Evolutionary conservation across 2,888 invertebrate genomes (phyloP).

Genomic region (Rhaphigaster nebulosa): DNA sequence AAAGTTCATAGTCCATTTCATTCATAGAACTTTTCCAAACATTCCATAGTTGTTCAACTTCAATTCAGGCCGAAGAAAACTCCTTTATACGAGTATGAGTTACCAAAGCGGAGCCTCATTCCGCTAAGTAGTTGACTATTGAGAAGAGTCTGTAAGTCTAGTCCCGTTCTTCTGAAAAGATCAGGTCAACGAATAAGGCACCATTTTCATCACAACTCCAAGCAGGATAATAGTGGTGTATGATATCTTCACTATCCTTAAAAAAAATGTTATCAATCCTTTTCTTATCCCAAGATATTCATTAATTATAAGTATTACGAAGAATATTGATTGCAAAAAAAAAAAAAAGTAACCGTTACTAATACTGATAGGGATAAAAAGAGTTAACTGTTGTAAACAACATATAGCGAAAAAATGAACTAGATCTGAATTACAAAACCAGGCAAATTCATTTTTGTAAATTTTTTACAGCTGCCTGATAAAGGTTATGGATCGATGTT

Average conservation of each 20-base stretch:
- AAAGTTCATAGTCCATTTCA: not conserved
- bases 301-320: not conserved
- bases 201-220: not conserved
- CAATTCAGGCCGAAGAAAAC: not conserved
- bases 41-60: not conserved
- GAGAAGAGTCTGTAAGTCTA: not conserved
- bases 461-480: no score
- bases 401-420: no score
- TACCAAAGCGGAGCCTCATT: not conserved
- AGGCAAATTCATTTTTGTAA: no score
- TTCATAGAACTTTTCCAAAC: not conserved
- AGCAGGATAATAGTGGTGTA: not conserved
- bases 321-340: no score
- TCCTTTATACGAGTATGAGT: not conserved
- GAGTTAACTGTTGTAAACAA: no score
- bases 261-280: not conserved
- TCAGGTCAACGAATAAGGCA: not conserved
- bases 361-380: no score
- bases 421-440: no score
- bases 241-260: not conserved
- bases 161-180: not conserved
- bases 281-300: not conserved
- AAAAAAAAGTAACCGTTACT: no score
- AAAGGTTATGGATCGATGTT: no score
- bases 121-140: not conserved